A percentile compares a stretch with the other conserved stretches of the same genome.
phyloP scores from a whole-genome alignment of 2,888 invertebrate genomes.

The Euphydryas editha region DNA sequence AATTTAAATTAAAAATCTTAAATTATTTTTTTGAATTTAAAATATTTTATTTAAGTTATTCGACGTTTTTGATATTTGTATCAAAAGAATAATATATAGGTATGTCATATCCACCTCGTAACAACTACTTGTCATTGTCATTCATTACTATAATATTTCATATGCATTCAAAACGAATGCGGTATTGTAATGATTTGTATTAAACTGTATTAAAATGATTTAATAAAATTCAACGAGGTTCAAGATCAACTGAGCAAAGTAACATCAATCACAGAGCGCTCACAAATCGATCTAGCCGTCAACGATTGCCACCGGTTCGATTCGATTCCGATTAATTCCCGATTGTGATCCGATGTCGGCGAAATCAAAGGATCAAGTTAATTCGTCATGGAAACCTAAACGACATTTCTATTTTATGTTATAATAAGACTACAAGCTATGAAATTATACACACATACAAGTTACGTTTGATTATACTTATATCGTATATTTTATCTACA shows the following conservation, averaged over 20 bases:
- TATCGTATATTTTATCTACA: no score
- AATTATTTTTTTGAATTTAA: no score
- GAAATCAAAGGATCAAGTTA: constrained; percentile 59
- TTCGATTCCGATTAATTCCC: constrained; percentile 67
- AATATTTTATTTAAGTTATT: no score
- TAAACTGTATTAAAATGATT: neutral
- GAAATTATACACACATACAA: neutral
- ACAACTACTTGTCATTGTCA: no score
- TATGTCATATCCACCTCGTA: no score
- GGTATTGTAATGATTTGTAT: neutral
- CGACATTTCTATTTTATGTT: constrained; percentile 19
- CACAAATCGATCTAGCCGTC: constrained; percentile 66
- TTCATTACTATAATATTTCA: no score
- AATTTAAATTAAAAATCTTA: no score
- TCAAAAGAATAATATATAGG: no score
- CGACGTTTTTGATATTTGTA: no score
- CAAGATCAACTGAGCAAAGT: constrained; percentile 40
- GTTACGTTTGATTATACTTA: no score
- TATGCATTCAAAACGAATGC: neutral
- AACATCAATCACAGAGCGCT: constrained; percentile 57
- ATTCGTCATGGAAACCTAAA: constrained; percentile 66
- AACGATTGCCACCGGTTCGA: constrained; percentile 67
- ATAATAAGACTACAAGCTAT: neutral
- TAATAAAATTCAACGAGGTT: constrained; percentile 15
- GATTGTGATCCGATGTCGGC: constrained; percentile 58